Evolutionary conservation across 2,888 invertebrate genomes (phyloP).

Genomic region (Ormyrus rosae): DNA sequence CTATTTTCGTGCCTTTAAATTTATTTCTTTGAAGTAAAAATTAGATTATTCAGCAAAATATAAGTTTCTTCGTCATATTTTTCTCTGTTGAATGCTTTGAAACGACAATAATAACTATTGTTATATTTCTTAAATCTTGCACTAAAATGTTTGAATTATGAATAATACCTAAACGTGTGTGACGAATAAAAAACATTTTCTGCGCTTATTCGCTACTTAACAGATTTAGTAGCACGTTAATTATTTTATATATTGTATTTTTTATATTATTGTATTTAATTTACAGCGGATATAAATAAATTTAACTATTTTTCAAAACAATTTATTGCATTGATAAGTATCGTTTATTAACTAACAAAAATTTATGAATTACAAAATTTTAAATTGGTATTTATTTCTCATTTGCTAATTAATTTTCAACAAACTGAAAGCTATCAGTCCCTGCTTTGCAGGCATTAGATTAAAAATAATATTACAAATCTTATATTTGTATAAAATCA

Average conservation of each 20-base stretch:
- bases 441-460: slow-evolving; percentile 10
- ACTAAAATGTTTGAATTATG: background rate
- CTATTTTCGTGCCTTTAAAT: too few relatives aligned
- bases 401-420: background rate
- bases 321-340: slow-evolving; percentile 20
- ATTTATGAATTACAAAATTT: background rate
- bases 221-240: slow-evolving; percentile 46
- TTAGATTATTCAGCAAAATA: too few relatives aligned
- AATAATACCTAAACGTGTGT: background rate
- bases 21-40: too few relatives aligned
- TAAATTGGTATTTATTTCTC: too few relatives aligned
- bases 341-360: slow-evolving; percentile 10
- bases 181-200: slow-evolving; percentile 30
- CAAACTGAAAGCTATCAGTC: slow-evolving; percentile 6
- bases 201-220: slow-evolving; percentile 38
- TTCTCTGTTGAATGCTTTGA: too few relatives aligned
- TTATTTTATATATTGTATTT: slow-evolving; percentile 53
- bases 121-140: slow-evolving; percentile 39
- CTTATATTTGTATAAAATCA: too few relatives aligned
- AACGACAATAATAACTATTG: slow-evolving; percentile 14
- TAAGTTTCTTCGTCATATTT: too few relatives aligned
- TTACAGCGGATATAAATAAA: slow-evolving; percentile 44
- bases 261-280: slow-evolving; percentile 54
- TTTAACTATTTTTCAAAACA: slow-evolving; percentile 37
- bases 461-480: background rate